These are phyloP conservation scores for Arenaria interpres DNA, from an alignment of 2,113 vertebrate species.

Conservation along the genomic window DNA sequence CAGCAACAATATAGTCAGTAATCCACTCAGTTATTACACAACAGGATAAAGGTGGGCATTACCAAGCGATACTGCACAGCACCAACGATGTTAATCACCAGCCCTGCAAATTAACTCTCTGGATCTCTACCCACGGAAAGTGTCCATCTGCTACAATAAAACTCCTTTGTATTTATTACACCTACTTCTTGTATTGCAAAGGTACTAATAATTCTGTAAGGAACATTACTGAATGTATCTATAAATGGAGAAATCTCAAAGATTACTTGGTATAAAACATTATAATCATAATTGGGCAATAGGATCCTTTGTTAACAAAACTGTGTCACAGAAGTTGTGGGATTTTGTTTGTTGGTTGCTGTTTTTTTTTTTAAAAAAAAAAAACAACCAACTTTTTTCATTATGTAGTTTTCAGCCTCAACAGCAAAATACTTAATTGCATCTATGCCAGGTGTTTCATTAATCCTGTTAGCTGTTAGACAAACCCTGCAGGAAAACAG, in stretches of 20 bases:
- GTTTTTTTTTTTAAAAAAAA: not conserved
- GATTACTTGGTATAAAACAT: not conserved
- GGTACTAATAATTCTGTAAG: not conserved
- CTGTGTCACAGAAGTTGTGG: not conserved
- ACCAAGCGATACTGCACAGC: not conserved
- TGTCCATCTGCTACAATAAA: not conserved
- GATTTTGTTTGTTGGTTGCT: not conserved
- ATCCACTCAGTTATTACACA: not conserved
- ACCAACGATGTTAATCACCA: not conserved
- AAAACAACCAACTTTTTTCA: not conserved
- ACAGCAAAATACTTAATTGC: constrained; percentile 71
- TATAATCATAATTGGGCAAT: not conserved
- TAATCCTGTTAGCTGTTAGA: constrained; percentile 69
- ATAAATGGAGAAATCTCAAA: not conserved
- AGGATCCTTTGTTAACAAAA: not conserved
- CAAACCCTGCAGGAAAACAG: constrained; percentile 62
- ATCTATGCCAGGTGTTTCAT: constrained; percentile 71
- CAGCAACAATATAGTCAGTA: not conserved
- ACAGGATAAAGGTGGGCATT: not conserved
- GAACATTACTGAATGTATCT: not conserved
- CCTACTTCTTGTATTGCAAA: not conserved
- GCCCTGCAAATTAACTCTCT: not conserved
- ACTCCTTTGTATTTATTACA: not conserved
- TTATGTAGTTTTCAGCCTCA: constrained; percentile 60
- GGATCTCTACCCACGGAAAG: not conserved